phyloP scores from a whole-genome alignment of 1,140 invertebrate species.

The Drosophila subpulchrella region DNA sequence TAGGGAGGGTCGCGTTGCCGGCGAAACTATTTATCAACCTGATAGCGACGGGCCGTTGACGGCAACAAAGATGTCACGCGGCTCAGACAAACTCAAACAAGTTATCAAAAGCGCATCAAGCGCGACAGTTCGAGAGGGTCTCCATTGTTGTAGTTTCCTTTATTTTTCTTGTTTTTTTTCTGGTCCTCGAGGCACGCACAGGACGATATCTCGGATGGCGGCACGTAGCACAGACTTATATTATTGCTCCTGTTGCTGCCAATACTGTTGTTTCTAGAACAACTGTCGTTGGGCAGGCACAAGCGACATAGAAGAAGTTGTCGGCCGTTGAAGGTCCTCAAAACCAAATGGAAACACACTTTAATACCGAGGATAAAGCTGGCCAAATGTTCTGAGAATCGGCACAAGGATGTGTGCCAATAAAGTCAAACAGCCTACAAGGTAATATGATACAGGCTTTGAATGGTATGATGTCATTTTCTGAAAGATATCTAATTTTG shows the following conservation, averaged over 20 bases:
- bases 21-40: slow-evolving; percentile 53
- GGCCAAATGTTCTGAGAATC: slow-evolving; percentile 1
- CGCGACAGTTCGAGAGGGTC: slow-evolving; percentile 42
- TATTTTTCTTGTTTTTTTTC: slow-evolving; percentile 7
- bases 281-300: slow-evolving; percentile 22
- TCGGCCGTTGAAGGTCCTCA: slow-evolving; percentile 37
- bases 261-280: neutral
- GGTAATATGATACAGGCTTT: neutral
- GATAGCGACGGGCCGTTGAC: slow-evolving; percentile 21
- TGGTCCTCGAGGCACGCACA: slow-evolving; percentile 60
- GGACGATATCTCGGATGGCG: slow-evolving; percentile 50
- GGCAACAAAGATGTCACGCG: slow-evolving; percentile 41
- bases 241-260: slow-evolving; percentile 30
- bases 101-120: slow-evolving; percentile 78
- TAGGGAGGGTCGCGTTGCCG: slow-evolving; percentile 10
- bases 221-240: slow-evolving; percentile 53
- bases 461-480: neutral
- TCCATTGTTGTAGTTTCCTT: slow-evolving; percentile 26
- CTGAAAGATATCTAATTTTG: too few relatives aligned
- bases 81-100: slow-evolving; percentile 58
- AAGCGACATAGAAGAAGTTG: slow-evolving; percentile 47
- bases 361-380: slow-evolving; percentile 4
- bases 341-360: slow-evolving; percentile 17
- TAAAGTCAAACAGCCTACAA: slow-evolving; percentile 17
- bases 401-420: slow-evolving; percentile 12